Base-by-base conservation (phyloP, 2,888 invertebrate genomes). In the Dysmachus trigonus region DNA sequence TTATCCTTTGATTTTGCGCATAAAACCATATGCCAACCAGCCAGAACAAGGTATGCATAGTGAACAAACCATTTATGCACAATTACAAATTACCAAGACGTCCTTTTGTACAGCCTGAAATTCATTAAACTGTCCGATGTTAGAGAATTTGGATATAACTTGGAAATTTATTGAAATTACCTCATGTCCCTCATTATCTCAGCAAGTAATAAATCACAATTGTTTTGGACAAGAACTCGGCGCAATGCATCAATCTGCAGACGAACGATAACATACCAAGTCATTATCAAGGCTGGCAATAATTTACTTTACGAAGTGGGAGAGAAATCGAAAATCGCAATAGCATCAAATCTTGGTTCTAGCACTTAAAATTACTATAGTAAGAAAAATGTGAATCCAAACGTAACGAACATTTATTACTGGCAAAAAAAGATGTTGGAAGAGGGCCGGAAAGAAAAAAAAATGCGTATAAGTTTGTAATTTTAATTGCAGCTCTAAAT, bases 401-500 rank as follows among this genome's bases (percentile, higher is more conserved):
- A 30, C 73, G 13, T n/a, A 62, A 53, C 51, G 18, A 53, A 81
- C 31, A 30, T 81, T 81, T 81, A 81, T 62, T 47, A 41, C 51
- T 47, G n/a, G 15, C n/a, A 76, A 15, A 77, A 38, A 35, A 31
- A n/a, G 18, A 73, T 15, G 15, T 18, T 10, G 27, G n/a, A 31
- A 6, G 31, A 72, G 18, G 22, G 22, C 3, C 38, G 33, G 38
- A 33, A 10, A 31, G 35, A 3, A 76, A 76, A 76, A 76, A 76
- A 33, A n/a, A n/a, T n/a, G 13, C 10, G n/a, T 41, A 41, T 38
- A 35, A 35, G n/a, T 81, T 81, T 81, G 33, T 81, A 81, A 51
- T 81, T 81, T 81, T 81, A 81, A 81, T 81, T 81, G 33, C 81
- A 81, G 81, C 53, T 81, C 62, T 81, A 81, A 81, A 81, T 81